Conservation (phyloP, 2,797 vertebrate genomes). For the Alfaro cultratus region DNA sequence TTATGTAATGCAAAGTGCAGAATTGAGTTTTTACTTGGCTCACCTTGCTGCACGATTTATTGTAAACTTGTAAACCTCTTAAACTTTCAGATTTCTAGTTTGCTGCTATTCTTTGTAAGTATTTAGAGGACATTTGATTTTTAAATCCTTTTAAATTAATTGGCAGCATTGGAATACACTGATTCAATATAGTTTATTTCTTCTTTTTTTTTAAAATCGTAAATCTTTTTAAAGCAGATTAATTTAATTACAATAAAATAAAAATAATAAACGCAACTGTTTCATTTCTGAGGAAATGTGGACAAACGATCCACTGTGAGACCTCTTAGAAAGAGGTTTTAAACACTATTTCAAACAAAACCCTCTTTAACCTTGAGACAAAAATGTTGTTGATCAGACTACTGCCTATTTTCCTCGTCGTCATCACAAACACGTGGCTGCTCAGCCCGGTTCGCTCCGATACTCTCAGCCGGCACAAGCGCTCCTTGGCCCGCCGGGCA, state of each 20-base stretch:
- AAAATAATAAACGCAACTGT: not conserved
- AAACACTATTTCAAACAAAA: not conserved
- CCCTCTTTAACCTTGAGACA: conserved; percentile 14
- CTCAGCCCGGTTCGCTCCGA: conserved; percentile 72
- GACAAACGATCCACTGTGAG: conserved; percentile 28
- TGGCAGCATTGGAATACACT: conserved; percentile 39
- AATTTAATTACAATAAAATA: not conserved
- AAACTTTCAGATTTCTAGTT: not conserved
- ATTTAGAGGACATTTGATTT: not conserved
- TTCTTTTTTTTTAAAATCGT: not conserved
- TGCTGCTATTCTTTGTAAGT: not conserved
- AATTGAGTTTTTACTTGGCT: not conserved
- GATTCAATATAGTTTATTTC: conserved; percentile 16
- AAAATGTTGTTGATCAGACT: conserved; percentile 78
- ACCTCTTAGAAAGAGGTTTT: conserved; percentile 17
- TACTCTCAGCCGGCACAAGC: conserved; percentile 68
- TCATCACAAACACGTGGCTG: conserved; percentile 79
- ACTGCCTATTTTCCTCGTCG: conserved; percentile 77
- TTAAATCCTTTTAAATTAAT: conserved; percentile 1
- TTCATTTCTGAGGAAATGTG: conserved; percentile 16
- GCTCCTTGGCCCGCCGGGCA: conserved; percentile 70
- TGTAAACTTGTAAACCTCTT: not conserved
- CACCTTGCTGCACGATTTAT: not conserved
- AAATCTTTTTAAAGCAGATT: not conserved
- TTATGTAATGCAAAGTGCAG: conserved; percentile 54